These are phyloP conservation scores for Hyalella azteca DNA, from an alignment of 2,888 invertebrate species.

Conservation along the genomic window DNA sequence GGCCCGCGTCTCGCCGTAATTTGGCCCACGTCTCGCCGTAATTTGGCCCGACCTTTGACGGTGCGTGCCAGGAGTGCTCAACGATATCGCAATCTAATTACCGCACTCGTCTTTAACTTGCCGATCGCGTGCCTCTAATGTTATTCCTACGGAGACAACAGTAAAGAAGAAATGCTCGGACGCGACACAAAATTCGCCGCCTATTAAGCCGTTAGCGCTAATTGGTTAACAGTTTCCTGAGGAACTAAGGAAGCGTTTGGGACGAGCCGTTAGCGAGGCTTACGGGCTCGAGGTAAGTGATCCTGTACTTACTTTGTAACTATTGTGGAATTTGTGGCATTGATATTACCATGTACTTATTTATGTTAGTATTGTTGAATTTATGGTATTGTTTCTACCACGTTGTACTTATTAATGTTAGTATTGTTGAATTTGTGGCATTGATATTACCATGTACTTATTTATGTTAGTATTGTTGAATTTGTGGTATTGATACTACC, in stretches of 20 bases:
- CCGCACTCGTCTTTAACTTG: neutral
- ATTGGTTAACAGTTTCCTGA: slow-evolving; percentile 33
- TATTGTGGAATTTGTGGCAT: no score
- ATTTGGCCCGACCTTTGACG: slow-evolving; percentile 15
- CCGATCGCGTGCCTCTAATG: neutral
- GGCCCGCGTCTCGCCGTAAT: no score
- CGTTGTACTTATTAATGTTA: no score
- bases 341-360: no score
- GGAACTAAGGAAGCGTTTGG: slow-evolving; percentile 32
- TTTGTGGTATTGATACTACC: no score
- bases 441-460: no score
- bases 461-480: no score
- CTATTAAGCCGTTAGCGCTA: slow-evolving; percentile 4
- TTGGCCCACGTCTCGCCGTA: neutral
- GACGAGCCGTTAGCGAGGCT: neutral
- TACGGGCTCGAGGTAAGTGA: neutral
- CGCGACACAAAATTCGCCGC: neutral
- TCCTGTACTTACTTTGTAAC: no score
- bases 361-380: no score
- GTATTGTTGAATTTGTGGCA: no score
- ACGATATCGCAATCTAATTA: neutral
- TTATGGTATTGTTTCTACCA: no score
- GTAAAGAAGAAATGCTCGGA: neutral
- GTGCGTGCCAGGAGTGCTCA: slow-evolving; percentile 14
- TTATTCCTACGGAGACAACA: neutral